These are phyloP conservation scores for Corbicula japonica DNA, from an alignment of 2,888 invertebrate genomes.

Conservation along the genomic window DNA sequence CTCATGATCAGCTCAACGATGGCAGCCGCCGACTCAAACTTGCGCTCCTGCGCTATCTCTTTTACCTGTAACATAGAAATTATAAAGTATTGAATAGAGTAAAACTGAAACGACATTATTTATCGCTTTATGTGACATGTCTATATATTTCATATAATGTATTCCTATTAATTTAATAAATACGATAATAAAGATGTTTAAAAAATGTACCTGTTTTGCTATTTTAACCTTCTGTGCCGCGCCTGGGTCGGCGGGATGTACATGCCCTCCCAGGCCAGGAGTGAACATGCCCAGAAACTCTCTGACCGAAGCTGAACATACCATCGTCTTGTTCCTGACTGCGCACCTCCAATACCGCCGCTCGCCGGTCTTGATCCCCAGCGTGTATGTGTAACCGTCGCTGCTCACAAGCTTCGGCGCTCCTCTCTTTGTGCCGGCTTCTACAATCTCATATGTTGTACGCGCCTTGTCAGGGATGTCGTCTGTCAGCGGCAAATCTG, in stretches of 20 bases:
- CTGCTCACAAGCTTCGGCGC: slow-evolving; percentile 22
- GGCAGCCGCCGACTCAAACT: slow-evolving; percentile 26
- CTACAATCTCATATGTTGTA: slow-evolving; percentile 28
- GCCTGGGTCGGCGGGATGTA: slow-evolving; percentile 35
- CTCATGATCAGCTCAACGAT: slow-evolving; percentile 37
- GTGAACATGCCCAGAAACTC: slow-evolving; percentile 24
- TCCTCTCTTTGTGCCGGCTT: slow-evolving; percentile 22
- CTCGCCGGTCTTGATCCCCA: slow-evolving; percentile 19
- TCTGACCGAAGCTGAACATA: slow-evolving; percentile 26
- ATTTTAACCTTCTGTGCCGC: slow-evolving; percentile 28
- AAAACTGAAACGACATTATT: neutral
- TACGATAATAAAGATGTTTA: neutral
- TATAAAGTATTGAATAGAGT: neutral
- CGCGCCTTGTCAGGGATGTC: slow-evolving; percentile 11
- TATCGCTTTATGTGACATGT: neutral
- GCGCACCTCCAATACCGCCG: slow-evolving; percentile 40
- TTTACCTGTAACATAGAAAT: slow-evolving; percentile 16
- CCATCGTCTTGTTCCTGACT: slow-evolving; percentile 19
- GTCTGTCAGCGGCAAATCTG: slow-evolving; percentile 14
- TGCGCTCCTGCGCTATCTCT: slow-evolving; percentile 1
- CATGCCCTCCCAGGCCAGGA: slow-evolving; percentile 16
- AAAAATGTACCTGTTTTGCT: slow-evolving; percentile 17
- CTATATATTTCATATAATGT: neutral
- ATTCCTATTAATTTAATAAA: neutral
- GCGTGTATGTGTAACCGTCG: slow-evolving; percentile 30